phyloP scores from a whole-genome alignment of 1,140 invertebrate species.

The Temnothorax nylanderi region DNA sequence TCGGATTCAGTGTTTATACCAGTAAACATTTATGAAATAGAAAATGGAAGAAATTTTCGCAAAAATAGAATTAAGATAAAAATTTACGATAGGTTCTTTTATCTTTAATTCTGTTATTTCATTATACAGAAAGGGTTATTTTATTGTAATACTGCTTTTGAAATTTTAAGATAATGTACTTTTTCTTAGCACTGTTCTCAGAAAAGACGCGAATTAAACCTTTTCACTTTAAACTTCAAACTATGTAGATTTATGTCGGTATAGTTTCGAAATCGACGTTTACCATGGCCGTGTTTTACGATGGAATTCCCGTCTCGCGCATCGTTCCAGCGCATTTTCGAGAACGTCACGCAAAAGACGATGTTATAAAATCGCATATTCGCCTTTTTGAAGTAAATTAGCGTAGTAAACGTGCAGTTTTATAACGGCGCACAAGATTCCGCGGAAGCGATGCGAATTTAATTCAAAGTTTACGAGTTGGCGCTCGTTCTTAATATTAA shows the following conservation, averaged over 20 bases:
- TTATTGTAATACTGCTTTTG: background rate
- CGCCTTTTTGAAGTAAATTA: conserved; percentile 10
- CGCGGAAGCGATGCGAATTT: background rate
- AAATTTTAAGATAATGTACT: background rate
- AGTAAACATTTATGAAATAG: background rate
- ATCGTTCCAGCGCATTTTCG: background rate
- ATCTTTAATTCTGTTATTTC: background rate
- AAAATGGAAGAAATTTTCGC: background rate
- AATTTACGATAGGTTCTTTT: background rate
- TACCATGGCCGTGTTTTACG: background rate
- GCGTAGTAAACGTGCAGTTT: background rate
- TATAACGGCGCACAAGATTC: background rate
- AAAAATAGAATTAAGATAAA: background rate
- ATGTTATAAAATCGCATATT: conserved; percentile 12
- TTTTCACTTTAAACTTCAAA: conserved; percentile 7
- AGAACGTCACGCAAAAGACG: background rate
- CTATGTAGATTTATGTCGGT: conserved; percentile 14
- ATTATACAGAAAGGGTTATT: background rate
- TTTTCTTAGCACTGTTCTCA: background rate
- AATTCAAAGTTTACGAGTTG: background rate
- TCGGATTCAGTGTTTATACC: background rate
- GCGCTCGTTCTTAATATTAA: background rate
- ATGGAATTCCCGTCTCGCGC: background rate
- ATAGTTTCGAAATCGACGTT: background rate
- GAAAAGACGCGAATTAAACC: background rate